phyloP scores from a whole-genome alignment of 2,797 vertebrate species.

The Danio albolineatus region DNA sequence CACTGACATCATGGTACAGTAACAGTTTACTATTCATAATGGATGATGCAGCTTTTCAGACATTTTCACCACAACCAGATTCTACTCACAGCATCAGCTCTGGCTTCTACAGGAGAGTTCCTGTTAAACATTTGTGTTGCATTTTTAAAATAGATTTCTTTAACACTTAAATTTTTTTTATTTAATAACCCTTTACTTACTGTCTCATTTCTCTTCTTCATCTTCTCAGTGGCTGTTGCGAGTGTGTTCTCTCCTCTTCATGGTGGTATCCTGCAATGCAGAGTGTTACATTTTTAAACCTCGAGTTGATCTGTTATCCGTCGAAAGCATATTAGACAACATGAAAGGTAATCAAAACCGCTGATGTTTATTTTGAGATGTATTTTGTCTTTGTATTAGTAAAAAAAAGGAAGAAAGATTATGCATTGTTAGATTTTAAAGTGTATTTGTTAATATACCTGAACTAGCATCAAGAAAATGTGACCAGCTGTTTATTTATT shows the following conservation, averaged over 20 bases:
- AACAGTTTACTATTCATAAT: not conserved
- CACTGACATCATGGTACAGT: slow-evolving; percentile 6
- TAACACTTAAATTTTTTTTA: no score
- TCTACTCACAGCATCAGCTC: not conserved
- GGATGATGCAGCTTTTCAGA: not conserved
- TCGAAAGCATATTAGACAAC: not conserved
- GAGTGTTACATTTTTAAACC: slow-evolving; percentile 38
- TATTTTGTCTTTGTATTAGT: no score
- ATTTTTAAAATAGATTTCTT: not conserved
- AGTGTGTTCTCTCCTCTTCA: slow-evolving; percentile 20
- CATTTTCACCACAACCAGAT: not conserved
- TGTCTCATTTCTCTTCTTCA: not conserved
- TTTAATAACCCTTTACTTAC: not conserved
- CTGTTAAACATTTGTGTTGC: not conserved
- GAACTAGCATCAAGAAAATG: no score
- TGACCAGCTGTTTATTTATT: no score
- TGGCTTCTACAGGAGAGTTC: not conserved
- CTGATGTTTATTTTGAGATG: no score
- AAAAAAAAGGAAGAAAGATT: no score
- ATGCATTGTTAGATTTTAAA: no score
- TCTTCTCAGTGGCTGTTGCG: slow-evolving; percentile 17
- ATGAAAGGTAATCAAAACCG: slow-evolving; percentile 1
- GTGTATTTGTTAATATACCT: no score
- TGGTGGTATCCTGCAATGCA: slow-evolving; percentile 23
- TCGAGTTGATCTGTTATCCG: not conserved